Evolutionary conservation across 2,888 invertebrate genomes (phyloP).

Genomic region (Osedax fenrisi): DNA sequence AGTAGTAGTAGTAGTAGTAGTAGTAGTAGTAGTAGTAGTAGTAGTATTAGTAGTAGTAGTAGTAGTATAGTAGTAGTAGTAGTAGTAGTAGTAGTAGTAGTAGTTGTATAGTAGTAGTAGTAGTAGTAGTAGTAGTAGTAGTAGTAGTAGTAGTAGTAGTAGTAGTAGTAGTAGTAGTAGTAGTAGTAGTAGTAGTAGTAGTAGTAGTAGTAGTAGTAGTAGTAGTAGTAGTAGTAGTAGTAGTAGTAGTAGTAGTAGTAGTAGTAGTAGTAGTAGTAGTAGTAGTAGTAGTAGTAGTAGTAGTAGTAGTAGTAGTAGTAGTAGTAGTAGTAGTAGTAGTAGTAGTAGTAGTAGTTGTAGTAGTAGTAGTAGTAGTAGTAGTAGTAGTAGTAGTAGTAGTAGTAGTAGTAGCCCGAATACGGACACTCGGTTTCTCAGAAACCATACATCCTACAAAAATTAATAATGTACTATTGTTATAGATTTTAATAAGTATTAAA

Average conservation of each 20-base stretch:
- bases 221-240: constrained; percentile 20
- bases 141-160: constrained; percentile 24
- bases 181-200: constrained; percentile 15
- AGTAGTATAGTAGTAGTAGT: too few relatives aligned
- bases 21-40: too few relatives aligned
- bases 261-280: constrained; percentile 19
- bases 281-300: constrained; percentile 23
- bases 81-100: too few relatives aligned
- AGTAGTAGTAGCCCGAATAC: too few relatives aligned
- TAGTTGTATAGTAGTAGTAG: too few relatives aligned
- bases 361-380: constrained; percentile 20
- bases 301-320: constrained; percentile 20
- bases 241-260: neutral
- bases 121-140: constrained; percentile 27
- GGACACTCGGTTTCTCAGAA: too few relatives aligned
- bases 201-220: constrained; percentile 11
- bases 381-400: constrained; percentile 15
- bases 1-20: constrained; percentile 19
- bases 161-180: constrained; percentile 21
- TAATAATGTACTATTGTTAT: too few relatives aligned
- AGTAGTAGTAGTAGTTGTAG: constrained; percentile 22
- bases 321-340: constrained; percentile 15
- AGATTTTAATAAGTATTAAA: too few relatives aligned
- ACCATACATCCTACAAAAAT: too few relatives aligned
- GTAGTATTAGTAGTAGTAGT: too few relatives aligned